Evolutionary conservation across 2,797 vertebrate species (phyloP), one percentile per base, ranked within the genome.

Genomic region (Graptemys geographica): DNA sequence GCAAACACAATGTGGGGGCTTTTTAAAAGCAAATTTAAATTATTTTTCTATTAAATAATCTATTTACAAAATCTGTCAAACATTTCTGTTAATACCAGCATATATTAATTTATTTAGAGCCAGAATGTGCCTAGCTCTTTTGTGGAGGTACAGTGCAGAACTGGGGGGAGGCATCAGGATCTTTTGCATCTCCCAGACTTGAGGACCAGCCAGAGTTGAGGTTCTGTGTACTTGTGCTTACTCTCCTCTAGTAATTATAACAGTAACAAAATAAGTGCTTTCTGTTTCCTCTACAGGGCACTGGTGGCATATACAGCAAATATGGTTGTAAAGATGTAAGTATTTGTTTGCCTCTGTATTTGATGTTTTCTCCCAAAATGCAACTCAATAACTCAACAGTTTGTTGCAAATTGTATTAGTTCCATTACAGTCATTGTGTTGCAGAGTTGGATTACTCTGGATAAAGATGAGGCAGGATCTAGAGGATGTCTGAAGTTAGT

Each of bases 241-340:
- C 81, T 65, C 23, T 78, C n/a, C 55, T 65, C 31, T 81, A 89
- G 18, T 12, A n/a, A 13, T 57, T 81, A 19, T 1, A 57, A 31
- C 12, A 76, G 13, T 56, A 83, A 23, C 88, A 44, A 90, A 96
- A 89, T 95, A 94, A 92, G 80, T 92, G 7, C 0, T 59, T 85
- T 94, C 31, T 51, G n/a, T 91, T 95, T 33, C 47, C 79, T 12
- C 74, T 56, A 57, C 96, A 97, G 97, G 96, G 96, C 80, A 94
- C 96, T 94, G 80, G 92, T 79, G 69, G 25, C 57, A 3, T 44
- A 23, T 98, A 98, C 4, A 19, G 91, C 59, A 90, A 80, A 86
- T 65, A 95, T 0, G 96, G 93, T 79, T 98, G 97, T 37, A 16
- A 4, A 83, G 95, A 96, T 72, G 97, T 98, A 97, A 97, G 97